Conservation (phyloP, 1,140 invertebrate genomes). For the Zaprionus lachaisei region DNA sequence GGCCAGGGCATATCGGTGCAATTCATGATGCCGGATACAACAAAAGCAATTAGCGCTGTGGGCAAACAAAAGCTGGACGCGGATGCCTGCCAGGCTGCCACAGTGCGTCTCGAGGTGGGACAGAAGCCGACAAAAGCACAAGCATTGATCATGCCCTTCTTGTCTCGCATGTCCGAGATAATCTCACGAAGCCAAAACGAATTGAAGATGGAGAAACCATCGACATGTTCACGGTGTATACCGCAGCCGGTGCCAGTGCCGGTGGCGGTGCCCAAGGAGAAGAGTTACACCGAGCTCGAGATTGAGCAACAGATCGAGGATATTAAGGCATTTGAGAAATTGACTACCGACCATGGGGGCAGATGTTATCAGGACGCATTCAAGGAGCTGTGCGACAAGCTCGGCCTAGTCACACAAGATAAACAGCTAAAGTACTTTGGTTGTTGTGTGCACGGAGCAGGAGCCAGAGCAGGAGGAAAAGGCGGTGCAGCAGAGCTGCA, state of each 20-base stretch:
- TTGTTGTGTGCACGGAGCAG: background rate
- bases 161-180: constrained; percentile 44
- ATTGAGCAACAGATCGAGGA: constrained; percentile 67
- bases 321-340: constrained; percentile 51
- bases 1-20: constrained; percentile 53
- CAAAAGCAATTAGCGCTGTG: background rate
- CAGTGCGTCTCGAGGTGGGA: constrained; percentile 27
- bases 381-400: constrained; percentile 55
- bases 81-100: constrained; percentile 12
- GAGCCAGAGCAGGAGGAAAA: background rate
- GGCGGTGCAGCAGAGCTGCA: too few relatives aligned
- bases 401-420: constrained; percentile 38
- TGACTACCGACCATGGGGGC: constrained; percentile 28
- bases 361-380: constrained; percentile 55
- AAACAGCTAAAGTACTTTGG: constrained; percentile 12
- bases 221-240: constrained; percentile 40
- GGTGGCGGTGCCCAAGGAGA: constrained; percentile 19
- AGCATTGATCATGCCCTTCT: constrained; percentile 49
- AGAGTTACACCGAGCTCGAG: constrained; percentile 59
- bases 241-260: background rate
- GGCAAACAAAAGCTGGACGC: constrained; percentile 1
- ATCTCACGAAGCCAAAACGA: constrained; percentile 27
- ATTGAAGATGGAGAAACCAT: background rate
- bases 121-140: constrained; percentile 22
- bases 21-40: constrained; percentile 33